These are phyloP conservation scores for Atta texana DNA, from an alignment of 1,140 invertebrate species.

Conservation along the genomic window DNA sequence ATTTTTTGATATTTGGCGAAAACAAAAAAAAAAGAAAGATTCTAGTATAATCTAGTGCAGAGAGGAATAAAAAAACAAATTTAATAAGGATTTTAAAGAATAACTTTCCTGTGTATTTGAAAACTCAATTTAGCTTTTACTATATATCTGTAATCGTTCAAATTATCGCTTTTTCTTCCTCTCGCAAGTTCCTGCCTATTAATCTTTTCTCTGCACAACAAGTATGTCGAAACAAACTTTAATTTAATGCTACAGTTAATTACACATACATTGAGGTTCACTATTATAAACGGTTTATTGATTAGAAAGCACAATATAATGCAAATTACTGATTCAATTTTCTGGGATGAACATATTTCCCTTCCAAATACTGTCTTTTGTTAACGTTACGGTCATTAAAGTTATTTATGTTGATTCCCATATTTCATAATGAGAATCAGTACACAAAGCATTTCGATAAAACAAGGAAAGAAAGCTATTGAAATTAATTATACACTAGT, in stretches of 20 bases:
- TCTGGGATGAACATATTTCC: background rate
- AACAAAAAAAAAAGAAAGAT: too few relatives aligned
- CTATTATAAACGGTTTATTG: slow-evolving; percentile 5
- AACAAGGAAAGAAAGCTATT: background rate
- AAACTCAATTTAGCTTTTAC: background rate
- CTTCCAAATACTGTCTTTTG: background rate
- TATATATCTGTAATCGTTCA: too few relatives aligned
- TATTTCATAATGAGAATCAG: background rate
- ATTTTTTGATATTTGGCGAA: too few relatives aligned
- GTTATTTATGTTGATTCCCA: background rate
- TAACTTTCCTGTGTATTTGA: background rate
- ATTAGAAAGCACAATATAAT: background rate
- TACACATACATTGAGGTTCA: background rate
- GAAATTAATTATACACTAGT: background rate
- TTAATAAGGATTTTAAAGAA: background rate
- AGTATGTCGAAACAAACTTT: background rate
- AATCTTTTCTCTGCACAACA: background rate
- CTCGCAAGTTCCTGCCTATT: background rate
- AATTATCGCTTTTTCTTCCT: background rate
- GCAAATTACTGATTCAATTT: slow-evolving; percentile 10
- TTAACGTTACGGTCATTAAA: background rate
- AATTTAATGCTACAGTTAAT: slow-evolving; percentile 7
- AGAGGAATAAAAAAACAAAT: too few relatives aligned
- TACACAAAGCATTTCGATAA: background rate
- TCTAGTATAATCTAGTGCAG: too few relatives aligned